phyloP scores from a whole-genome alignment of 2,888 invertebrate genomes.

The Electrophaes corylata region DNA sequence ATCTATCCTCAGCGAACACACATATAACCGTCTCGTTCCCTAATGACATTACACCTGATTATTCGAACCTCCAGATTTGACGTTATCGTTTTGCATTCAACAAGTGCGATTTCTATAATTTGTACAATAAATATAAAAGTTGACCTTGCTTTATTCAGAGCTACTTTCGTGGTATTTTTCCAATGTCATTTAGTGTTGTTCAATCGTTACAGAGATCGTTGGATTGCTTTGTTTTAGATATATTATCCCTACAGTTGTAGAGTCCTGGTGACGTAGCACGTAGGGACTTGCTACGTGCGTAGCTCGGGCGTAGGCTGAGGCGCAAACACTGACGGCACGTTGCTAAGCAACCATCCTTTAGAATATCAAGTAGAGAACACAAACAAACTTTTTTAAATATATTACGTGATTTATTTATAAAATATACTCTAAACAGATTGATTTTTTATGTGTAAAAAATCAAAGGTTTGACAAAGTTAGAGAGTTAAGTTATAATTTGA shows the following conservation, averaged over 20 bases:
- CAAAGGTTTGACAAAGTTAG: conserved; percentile 11
- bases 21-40: conserved; percentile 64
- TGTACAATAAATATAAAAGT: conserved; percentile 35
- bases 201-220: not conserved
- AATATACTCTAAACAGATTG: conserved; percentile 2
- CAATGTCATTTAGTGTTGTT: conserved; percentile 16
- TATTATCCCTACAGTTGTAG: conserved; percentile 19
- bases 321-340: conserved; percentile 41
- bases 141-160: conserved; percentile 33
- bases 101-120: conserved; percentile 43
- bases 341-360: conserved; percentile 39
- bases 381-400: conserved; percentile 33
- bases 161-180: conserved; percentile 25
- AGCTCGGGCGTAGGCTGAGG: conserved; percentile 38
- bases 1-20: conserved; percentile 44
- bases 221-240: not conserved
- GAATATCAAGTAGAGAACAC: conserved; percentile 40
- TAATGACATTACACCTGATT: conserved; percentile 58
- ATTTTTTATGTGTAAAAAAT: conserved; percentile 25
- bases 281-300: conserved; percentile 48
- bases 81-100: conserved; percentile 52
- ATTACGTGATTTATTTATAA: conserved; percentile 17
- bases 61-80: conserved; percentile 51
- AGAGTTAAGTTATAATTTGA: no score
- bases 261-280: conserved; percentile 41